A percentile compares a stretch with the other conserved stretches of the same genome.
Conservation (phyloP, 1,140 invertebrate genomes). For the Drosophila pandora region DNA sequence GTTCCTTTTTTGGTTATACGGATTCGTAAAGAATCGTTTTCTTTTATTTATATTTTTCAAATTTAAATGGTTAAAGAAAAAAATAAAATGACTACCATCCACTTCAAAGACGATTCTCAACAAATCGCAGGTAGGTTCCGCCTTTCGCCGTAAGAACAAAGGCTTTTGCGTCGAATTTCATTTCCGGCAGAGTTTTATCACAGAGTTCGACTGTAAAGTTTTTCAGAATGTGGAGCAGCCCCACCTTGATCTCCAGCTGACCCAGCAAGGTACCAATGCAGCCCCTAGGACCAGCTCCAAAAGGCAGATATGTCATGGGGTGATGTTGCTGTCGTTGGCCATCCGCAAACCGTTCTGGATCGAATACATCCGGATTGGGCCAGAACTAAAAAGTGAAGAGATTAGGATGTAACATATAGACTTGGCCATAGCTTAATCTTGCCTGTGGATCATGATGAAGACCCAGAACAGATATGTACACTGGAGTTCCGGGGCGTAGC, state of each 20-base stretch:
- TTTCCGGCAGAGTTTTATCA: constrained; percentile 60
- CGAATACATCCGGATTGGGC: constrained; percentile 83
- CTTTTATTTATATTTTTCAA: no score
- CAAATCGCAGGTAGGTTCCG: constrained; percentile 66
- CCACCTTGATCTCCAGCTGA: constrained; percentile 87
- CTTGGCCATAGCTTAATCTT: constrained; percentile 69
- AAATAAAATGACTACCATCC: no score
- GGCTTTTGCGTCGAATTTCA: constrained; percentile 83
- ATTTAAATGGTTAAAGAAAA: no score
- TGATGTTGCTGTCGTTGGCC: constrained; percentile 71
- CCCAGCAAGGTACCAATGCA: constrained; percentile 87
- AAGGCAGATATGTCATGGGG: constrained; percentile 83
- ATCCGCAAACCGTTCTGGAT: constrained; percentile 85
- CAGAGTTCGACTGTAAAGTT: constrained; percentile 83
- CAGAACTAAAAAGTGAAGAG: constrained; percentile 42
- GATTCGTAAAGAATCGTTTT: no score
- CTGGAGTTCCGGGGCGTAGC: constrained; percentile 58
- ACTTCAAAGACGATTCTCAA: constrained; percentile 41
- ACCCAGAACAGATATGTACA: constrained; percentile 74
- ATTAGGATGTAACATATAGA: constrained; percentile 67
- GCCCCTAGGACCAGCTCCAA: constrained; percentile 84
- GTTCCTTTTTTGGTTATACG: no score
- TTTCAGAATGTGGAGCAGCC: constrained; percentile 85
- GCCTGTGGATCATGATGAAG: constrained; percentile 70
- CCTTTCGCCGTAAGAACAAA: constrained; percentile 78